A percentile compares a stretch with the other conserved stretches of the same genome.
Conservation (phyloP, 1,140 invertebrate species). For the Dysdera silvatica region DNA sequence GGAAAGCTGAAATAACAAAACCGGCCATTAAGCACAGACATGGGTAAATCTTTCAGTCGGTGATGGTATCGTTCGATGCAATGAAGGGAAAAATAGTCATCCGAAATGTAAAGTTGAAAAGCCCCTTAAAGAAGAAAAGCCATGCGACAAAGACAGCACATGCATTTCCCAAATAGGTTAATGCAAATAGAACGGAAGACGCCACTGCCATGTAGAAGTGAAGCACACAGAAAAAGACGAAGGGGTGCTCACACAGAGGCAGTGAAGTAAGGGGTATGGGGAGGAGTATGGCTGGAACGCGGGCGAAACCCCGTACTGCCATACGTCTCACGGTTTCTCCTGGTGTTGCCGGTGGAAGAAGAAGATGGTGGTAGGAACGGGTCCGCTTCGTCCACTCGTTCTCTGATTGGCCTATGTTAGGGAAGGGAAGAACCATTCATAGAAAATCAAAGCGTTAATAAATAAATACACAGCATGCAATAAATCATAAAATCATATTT, state of each 20-base stretch:
- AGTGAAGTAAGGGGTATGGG: constrained; percentile 45
- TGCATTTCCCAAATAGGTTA: background rate
- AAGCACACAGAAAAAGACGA: constrained; percentile 36
- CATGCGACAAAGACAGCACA: background rate
- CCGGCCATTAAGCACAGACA: too few relatives aligned
- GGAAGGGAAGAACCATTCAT: constrained; percentile 1
- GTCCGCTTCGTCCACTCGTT: constrained; percentile 65
- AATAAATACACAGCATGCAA: constrained; percentile 47
- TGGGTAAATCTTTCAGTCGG: too few relatives aligned
- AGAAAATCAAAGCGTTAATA: background rate
- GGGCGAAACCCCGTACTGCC: constrained; percentile 43
- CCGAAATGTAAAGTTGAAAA: background rate
- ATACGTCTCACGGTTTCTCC: constrained; percentile 56
- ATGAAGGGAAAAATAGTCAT: background rate
- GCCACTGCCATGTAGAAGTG: background rate
- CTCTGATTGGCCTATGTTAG: constrained; percentile 39
- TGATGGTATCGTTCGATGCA: background rate
- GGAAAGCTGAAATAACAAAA: too few relatives aligned
- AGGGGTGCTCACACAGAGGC: constrained; percentile 40
- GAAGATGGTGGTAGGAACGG: constrained; percentile 53
- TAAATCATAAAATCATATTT: constrained; percentile 18
- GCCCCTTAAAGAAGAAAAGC: background rate
- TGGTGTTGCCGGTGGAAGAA: constrained; percentile 40
- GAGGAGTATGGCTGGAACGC: constrained; percentile 46
- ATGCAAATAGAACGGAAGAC: constrained; percentile 10